Percentiles rank a stretch among this genome's conserved stretches.
phyloP scores from a whole-genome alignment of 2,888 invertebrate genomes.

The Lasioglossum lativentre region DNA sequence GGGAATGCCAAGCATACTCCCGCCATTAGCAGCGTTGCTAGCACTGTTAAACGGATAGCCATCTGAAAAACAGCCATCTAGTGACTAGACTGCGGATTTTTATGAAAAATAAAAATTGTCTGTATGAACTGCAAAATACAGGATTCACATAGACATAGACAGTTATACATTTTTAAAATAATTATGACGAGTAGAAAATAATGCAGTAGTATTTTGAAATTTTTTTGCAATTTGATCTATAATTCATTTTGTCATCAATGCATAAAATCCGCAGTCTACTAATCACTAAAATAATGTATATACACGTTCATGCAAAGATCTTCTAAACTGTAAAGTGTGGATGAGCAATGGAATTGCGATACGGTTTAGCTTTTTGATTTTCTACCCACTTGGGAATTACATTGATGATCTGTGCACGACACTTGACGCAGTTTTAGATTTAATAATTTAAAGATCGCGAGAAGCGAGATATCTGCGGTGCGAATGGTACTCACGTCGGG shows the following conservation, averaged over 20 bases:
- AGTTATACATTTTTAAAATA: not conserved
- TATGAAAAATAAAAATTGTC: not conserved
- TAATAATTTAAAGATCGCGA: slow-evolving; percentile 14
- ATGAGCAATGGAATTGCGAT: not conserved
- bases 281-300: not conserved
- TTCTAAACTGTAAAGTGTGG: not conserved
- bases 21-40: slow-evolving; percentile 42
- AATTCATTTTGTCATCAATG: not conserved
- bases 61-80: slow-evolving; percentile 54
- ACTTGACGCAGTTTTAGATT: not conserved
- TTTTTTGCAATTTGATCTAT: too few species aligned
- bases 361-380: not conserved
- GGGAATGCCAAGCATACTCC: slow-evolving; percentile 86
- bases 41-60: slow-evolving; percentile 37
- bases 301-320: not conserved
- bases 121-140: too few species aligned
- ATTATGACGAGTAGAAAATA: too few species aligned
- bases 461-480: slow-evolving; percentile 16
- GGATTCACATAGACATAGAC: not conserved
- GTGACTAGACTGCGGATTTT: not conserved
- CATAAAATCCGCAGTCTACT: not conserved
- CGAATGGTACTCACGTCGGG: slow-evolving; percentile 72
- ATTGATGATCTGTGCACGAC: not conserved
- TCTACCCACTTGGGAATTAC: not conserved
- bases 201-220: not conserved